Evolutionary conservation across 2,888 invertebrate species (phyloP).

Genomic region (Microctonus aethiopoides): DNA sequence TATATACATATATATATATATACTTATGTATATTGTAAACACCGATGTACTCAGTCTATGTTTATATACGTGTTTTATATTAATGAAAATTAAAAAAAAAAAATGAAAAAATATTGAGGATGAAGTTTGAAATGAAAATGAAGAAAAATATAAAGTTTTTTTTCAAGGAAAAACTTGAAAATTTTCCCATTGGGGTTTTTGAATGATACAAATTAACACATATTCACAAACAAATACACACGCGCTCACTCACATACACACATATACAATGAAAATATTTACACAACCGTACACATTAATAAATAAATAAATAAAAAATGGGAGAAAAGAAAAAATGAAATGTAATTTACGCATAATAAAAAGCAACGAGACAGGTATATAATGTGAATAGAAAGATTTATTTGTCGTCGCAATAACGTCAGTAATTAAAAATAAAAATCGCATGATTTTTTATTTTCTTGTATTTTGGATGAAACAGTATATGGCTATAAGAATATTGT

Average conservation of each 20-base stretch:
- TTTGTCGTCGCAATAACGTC: background rate
- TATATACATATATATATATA: constrained; percentile 46
- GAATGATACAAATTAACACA: background rate
- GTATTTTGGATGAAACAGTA: background rate
- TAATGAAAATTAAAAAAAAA: constrained; percentile 47
- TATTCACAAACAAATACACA: background rate
- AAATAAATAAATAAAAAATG: background rate
- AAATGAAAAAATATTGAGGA: background rate
- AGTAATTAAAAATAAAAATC: background rate
- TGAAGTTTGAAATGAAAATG: background rate
- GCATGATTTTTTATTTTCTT: constrained; percentile 6
- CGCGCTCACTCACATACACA: background rate
- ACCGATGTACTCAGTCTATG: constrained; percentile 65
- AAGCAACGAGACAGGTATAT: background rate
- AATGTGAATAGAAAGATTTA: background rate
- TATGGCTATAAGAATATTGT: background rate
- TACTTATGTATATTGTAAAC: constrained; percentile 56
- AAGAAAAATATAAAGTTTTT: background rate
- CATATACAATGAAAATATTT: too few species aligned
- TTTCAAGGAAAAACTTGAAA: background rate
- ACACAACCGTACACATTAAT: background rate
- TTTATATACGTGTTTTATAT: constrained; percentile 67
- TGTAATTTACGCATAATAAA: background rate
- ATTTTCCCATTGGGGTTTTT: background rate
- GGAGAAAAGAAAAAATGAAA: background rate